Percentiles rank a stretch among this genome's conserved stretches.
These are phyloP conservation scores for Otus sunia DNA, from an alignment of 2,113 vertebrate genomes.

Conservation along the genomic window DNA sequence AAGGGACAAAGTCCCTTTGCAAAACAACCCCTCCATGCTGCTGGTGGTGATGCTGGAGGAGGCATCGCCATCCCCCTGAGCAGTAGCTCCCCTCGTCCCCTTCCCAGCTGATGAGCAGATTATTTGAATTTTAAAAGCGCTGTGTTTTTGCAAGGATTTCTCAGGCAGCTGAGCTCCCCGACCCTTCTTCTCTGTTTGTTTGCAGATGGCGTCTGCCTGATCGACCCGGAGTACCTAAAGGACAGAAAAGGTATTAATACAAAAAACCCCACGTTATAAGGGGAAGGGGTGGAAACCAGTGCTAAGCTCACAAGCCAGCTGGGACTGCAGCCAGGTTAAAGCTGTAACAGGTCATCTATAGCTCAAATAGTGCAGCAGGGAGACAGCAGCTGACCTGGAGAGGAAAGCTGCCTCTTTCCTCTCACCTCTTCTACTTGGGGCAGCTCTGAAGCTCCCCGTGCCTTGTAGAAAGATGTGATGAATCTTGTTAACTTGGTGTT, in stretches of 20 bases:
- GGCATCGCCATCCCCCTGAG: accelerated
- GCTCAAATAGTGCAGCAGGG: accelerated
- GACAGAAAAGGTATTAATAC: constrained; percentile 82
- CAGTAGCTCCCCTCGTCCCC: not conserved
- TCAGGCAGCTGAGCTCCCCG: accelerated
- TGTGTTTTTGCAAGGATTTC: not conserved
- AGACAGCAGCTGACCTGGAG: accelerated
- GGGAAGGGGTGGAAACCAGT: not conserved
- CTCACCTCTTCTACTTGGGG: not conserved
- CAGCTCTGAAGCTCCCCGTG: not conserved
- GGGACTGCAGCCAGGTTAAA: not conserved
- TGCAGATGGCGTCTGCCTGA: constrained; percentile 84
- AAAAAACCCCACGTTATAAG: accelerated
- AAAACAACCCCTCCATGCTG: accelerated
- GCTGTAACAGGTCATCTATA: accelerated
- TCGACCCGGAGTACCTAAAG: constrained; percentile 83
- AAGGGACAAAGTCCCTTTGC: not conserved
- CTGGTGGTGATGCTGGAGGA: not conserved
- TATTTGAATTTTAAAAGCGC: accelerated
- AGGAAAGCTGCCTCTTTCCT: not conserved
- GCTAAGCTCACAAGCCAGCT: not conserved
- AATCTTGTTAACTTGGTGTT: not conserved
- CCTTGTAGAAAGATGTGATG: not conserved
- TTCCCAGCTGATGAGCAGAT: not conserved
- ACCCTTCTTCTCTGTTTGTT: not conserved